Percentiles rank a stretch among this genome's conserved stretches.
phyloP scores from a whole-genome alignment of 2,888 invertebrate species.

The Machimus rusticus region DNA sequence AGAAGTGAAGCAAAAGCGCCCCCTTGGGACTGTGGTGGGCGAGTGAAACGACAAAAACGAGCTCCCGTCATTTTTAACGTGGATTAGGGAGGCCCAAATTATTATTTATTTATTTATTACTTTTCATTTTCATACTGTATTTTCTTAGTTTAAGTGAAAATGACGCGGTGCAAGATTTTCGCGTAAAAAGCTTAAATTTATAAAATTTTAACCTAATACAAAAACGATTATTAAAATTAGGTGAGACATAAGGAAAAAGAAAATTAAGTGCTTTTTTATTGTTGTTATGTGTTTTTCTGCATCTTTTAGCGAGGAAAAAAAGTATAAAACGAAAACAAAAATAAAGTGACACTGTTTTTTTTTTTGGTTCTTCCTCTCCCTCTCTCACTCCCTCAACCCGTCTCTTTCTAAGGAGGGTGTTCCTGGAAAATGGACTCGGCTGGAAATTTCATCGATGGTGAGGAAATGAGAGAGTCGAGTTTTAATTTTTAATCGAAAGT shows the following conservation, averaged over 20 bases:
- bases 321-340: no score
- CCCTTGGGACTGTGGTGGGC: not conserved
- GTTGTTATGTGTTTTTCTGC: no score
- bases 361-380: no score
- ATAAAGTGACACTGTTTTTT: no score
- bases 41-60: not conserved
- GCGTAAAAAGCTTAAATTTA: not conserved
- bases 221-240: not conserved
- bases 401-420: not conserved
- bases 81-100: not conserved
- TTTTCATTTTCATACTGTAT: no score
- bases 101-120: no score
- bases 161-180: not conserved
- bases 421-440: not conserved
- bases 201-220: not conserved
- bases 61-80: not conserved
- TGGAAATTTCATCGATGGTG: conserved; percentile 12
- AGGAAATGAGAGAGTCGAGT: not conserved
- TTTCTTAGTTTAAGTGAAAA: no score
- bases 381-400: no score
- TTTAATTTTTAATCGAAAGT: not conserved
- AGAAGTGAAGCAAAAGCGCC: not conserved
- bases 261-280: no score
- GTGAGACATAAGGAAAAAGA: not conserved
- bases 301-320: no score